Percentiles rank a stretch among this genome's conserved stretches.
phyloP scores from a whole-genome alignment of 1,140 invertebrate species.

The Apocrypta bakeri region DNA sequence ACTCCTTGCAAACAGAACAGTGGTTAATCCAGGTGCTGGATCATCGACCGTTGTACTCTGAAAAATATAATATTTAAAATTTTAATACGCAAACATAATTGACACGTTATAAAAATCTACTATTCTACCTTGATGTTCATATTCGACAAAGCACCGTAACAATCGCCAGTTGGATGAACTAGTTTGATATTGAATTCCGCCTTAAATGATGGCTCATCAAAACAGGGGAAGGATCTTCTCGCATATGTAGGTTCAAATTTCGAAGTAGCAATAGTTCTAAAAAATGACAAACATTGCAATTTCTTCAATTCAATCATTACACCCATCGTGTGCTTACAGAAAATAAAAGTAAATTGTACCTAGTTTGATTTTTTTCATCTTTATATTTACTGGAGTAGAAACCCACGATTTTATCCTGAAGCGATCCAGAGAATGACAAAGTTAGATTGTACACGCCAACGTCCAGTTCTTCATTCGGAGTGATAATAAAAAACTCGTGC shows the following conservation, averaged over 20 bases:
- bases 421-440: conserved; percentile 81
- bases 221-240: conserved; percentile 93
- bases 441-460: conserved; percentile 79
- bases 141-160: conserved; percentile 86
- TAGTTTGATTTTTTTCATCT: conserved; percentile 76
- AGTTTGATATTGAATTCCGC: conserved; percentile 88
- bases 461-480: conserved; percentile 72
- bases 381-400: conserved; percentile 87
- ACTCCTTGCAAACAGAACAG: conserved; percentile 84
- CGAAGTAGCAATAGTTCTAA: conserved; percentile 87
- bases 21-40: conserved; percentile 70
- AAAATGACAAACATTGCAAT: no score
- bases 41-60: conserved; percentile 22
- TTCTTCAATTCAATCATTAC: not conserved
- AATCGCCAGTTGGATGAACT: conserved; percentile 78
- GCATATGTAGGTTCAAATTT: conserved; percentile 97
- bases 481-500: conserved; percentile 82
- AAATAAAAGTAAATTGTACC: conserved; percentile 70
- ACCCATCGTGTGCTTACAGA: not conserved
- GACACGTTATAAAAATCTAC: not conserved
- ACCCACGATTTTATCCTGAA: conserved; percentile 82
- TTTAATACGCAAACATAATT: not conserved
- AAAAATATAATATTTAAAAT: not conserved
- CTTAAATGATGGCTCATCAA: conserved; percentile 96
- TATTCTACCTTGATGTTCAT: conserved; percentile 77